phyloP scores from a whole-genome alignment of 2,888 invertebrate species.

The Elmis aenea region DNA sequence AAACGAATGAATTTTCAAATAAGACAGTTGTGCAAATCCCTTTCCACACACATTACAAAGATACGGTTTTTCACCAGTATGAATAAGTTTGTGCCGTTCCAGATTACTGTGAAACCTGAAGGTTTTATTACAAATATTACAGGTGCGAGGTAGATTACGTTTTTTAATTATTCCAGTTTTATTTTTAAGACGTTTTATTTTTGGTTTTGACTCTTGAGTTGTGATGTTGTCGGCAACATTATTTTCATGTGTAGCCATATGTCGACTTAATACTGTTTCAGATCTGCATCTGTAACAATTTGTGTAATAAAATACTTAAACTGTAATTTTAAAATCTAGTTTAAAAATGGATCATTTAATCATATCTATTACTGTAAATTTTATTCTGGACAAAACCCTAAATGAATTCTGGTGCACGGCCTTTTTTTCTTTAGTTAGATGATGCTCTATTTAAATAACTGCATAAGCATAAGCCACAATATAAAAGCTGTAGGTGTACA shows the following conservation, averaged over 20 bases:
- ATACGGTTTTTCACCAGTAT: conserved; percentile 34
- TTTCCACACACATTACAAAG: conserved; percentile 33
- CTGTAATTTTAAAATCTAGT: no score
- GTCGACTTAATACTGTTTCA: conserved; percentile 14
- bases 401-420: no score
- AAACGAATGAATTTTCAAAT: conserved; percentile 33
- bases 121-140: conserved; percentile 34
- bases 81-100: conserved; percentile 35
- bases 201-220: conserved; percentile 8
- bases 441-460: no score
- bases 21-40: conserved; percentile 30
- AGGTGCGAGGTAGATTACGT: conserved; percentile 28
- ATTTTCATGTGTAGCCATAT: conserved; percentile 3
- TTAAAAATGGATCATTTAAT: no score
- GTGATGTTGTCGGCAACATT: conserved; percentile 4
- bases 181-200: conserved; percentile 13
- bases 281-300: conserved; percentile 20
- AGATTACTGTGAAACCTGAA: conserved; percentile 36
- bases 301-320: no score
- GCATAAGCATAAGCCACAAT: no score
- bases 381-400: no score
- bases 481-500: no score
- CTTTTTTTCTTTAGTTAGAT: no score
- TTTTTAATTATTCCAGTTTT: conserved; percentile 26
- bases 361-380: no score